Evolutionary conservation across 2,888 invertebrate species (phyloP), one percentile per base, ranked within the genome.

Genomic region (Sarcophaga variegata): DNA sequence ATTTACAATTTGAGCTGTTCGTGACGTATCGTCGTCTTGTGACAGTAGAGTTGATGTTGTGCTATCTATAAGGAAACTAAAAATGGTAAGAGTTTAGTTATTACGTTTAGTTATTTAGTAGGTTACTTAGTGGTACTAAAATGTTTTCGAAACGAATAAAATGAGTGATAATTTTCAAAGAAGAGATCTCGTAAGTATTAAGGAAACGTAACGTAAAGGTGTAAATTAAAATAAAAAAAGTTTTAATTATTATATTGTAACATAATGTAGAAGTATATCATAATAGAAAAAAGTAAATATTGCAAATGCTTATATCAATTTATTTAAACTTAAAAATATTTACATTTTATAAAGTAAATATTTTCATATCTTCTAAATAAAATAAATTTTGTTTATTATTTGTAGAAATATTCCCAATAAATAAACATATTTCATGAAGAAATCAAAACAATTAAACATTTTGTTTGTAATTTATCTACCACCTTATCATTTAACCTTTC

Each of bases 11-110:
- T 81, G 84, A 71, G 78, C 83, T 45, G 70, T n/a, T 75, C 81
- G 81, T 75, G 75, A 59, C 27, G 77, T 66, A 17, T 84, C 78
- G 69, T 87, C 85, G 47, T 89, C 89, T 86, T 89, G 90, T 87
- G 90, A 89, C 87, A 89, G 85, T 66, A 90, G 79, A 20, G 90
- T 92, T 25, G 90, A 89, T 6, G 89, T 88, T 86, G 88, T 90
- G 88, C 91, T 91, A 66, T 88, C 88, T 85, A 87, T 76, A 75
- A 83, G 78, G 25, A 79, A 74, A 75, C 89, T 89, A 63, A 27
- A 83, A 86, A 22, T 37, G 17, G n/a, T 64, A 27, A 66, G 1
- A 71, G 12, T 17, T 14, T 14, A 54, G 17, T 54, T 49, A 49
- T 37, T 37, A 37, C 37, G 1, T 37, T 37, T 37, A 6, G 37